Conservation (phyloP, 2,797 vertebrate genomes). For the Simalia tracyae region DNA sequence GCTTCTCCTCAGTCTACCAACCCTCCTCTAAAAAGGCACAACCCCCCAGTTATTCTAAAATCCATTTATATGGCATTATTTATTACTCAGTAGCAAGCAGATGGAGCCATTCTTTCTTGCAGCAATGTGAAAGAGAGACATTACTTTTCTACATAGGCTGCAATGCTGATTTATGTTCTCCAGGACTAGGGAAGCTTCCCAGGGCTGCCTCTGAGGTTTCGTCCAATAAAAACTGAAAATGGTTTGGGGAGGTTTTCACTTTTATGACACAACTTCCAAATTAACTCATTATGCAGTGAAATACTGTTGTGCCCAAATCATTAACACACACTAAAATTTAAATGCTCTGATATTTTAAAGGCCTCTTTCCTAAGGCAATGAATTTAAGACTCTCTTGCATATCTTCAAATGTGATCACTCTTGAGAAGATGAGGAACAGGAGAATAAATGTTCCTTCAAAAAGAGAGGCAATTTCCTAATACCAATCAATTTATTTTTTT, state of each 20-base stretch:
- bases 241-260: conserved; percentile 26
- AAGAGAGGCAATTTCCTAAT: conserved; percentile 39
- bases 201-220: background rate
- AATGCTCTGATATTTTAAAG: conserved; percentile 23
- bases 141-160: conserved; percentile 48
- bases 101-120: conserved; percentile 68
- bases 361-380: background rate
- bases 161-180: conserved; percentile 62
- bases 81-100: conserved; percentile 67
- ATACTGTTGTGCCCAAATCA: background rate
- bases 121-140: conserved; percentile 60
- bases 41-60: conserved; percentile 63
- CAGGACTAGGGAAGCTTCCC: conserved; percentile 35
- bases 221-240: conserved; percentile 31
- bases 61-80: conserved; percentile 67
- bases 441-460: conserved; percentile 43
- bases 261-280: conserved; percentile 31
- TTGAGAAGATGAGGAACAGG: background rate
- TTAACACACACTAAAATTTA: conserved; percentile 36
- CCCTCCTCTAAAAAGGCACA: conserved; percentile 47
- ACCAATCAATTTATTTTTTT: conserved; percentile 13
- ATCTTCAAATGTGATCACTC: conserved; percentile 19
- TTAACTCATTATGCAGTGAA: conserved; percentile 37
- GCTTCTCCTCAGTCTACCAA: conserved; percentile 33
- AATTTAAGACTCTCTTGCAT: background rate